These are phyloP conservation scores for Gymnothorax reevesii DNA, from an alignment of 2,797 vertebrate species.

Conservation along the genomic window DNA sequence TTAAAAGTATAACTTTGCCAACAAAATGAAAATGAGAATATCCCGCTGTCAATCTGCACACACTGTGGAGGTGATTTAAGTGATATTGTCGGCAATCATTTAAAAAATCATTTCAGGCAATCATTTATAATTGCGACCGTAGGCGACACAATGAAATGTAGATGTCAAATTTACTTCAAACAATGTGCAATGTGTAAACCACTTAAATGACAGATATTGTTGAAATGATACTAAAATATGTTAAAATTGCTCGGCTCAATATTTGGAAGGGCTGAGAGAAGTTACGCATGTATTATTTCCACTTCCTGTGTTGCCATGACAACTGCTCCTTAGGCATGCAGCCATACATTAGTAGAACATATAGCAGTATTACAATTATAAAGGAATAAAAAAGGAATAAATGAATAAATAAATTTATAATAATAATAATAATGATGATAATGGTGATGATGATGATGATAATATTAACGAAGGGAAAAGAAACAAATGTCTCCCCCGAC, in stretches of 20 bases:
- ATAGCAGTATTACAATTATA: background rate
- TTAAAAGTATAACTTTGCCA: background rate
- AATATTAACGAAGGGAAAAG: background rate
- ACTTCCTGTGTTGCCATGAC: background rate
- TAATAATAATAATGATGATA: background rate
- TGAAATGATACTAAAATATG: background rate
- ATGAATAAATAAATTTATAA: too few species aligned
- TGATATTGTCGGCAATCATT: background rate
- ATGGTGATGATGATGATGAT: background rate
- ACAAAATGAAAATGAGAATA: background rate
- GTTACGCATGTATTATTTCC: background rate
- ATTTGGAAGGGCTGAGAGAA: background rate
- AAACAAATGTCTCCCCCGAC: too few species aligned
- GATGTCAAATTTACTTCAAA: background rate
- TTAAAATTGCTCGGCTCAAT: background rate
- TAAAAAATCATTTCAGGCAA: background rate
- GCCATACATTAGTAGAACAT: background rate
- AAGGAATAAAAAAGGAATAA: background rate
- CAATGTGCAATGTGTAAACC: background rate
- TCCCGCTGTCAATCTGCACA: background rate
- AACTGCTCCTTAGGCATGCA: background rate
- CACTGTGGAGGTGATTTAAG: background rate
- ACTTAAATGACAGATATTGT: background rate
- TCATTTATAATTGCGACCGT: background rate
- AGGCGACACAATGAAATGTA: background rate